These are phyloP conservation scores for Andrena praecox DNA, from an alignment of 2,888 invertebrate species.

Conservation along the genomic window DNA sequence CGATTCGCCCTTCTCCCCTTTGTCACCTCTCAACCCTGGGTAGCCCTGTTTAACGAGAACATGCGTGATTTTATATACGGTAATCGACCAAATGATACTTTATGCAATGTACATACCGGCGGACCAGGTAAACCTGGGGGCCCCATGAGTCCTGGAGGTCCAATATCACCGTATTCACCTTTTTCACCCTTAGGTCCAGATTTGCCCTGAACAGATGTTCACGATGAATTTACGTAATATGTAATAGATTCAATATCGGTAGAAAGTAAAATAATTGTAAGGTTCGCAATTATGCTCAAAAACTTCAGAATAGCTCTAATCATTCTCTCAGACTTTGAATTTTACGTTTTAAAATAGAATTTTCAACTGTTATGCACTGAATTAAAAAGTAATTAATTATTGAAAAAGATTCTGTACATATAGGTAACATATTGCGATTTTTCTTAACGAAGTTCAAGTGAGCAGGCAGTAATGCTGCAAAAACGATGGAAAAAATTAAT, in stretches of 20 bases:
- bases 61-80: slow-evolving; percentile 34
- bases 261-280: not conserved
- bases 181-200: slow-evolving; percentile 95
- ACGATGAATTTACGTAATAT: slow-evolving; percentile 19
- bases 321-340: too few species aligned
- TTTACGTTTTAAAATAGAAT: too few species aligned
- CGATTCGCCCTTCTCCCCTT: slow-evolving; percentile 97
- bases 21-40: slow-evolving; percentile 95
- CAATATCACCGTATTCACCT: slow-evolving; percentile 96
- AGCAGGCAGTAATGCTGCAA: too few species aligned
- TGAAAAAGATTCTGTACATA: too few species aligned
- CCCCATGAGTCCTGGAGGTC: slow-evolving; percentile 97
- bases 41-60: slow-evolving; percentile 87
- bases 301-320: too few species aligned
- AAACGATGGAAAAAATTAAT: too few species aligned
- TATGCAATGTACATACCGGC: slow-evolving; percentile 83
- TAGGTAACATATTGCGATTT: too few species aligned
- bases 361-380: too few species aligned
- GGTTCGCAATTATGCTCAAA: not conserved
- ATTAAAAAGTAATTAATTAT: too few species aligned
- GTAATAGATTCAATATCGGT: not conserved
- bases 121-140: slow-evolving; percentile 92
- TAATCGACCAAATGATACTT: not conserved
- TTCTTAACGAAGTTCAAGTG: too few species aligned
- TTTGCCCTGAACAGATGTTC: slow-evolving; percentile 87